These are phyloP conservation scores for Arion vulgaris DNA, from an alignment of 1,140 invertebrate genomes.

Conservation along the genomic window DNA sequence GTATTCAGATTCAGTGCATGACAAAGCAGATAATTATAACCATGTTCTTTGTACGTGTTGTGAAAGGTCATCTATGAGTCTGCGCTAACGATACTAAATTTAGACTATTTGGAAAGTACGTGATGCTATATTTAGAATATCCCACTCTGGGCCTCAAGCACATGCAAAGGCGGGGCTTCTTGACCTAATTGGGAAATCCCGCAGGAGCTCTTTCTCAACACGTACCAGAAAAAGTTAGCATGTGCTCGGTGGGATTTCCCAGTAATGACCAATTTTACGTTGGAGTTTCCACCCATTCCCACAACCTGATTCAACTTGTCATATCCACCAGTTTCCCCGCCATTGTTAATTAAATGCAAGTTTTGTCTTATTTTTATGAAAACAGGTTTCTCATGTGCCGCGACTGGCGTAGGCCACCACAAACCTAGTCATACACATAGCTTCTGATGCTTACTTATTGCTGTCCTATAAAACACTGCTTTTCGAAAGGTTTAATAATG, in stretches of 20 bases:
- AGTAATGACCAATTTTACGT: background rate
- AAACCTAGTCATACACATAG: too few relatives aligned
- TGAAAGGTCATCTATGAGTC: conserved; percentile 6
- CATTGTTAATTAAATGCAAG: too few relatives aligned
- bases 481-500: too few relatives aligned
- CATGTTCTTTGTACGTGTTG: conserved; percentile 28
- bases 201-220: background rate
- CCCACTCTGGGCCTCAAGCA: conserved; percentile 12
- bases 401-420: too few relatives aligned
- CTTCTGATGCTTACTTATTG: too few relatives aligned
- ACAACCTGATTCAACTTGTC: too few relatives aligned
- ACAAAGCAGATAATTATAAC: background rate
- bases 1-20: background rate
- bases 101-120: conserved; percentile 33
- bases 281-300: too few relatives aligned
- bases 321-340: too few relatives aligned
- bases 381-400: too few relatives aligned
- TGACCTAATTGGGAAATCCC: background rate
- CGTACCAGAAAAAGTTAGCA: background rate
- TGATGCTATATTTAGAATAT: conserved; percentile 19
- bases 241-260: background rate
- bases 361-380: too few relatives aligned
- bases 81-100: conserved; percentile 14
- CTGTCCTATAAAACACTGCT: too few relatives aligned
- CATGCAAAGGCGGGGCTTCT: conserved; percentile 5